Base-by-base conservation (phyloP, 2,888 invertebrate species). In the Protonemura montana region DNA sequence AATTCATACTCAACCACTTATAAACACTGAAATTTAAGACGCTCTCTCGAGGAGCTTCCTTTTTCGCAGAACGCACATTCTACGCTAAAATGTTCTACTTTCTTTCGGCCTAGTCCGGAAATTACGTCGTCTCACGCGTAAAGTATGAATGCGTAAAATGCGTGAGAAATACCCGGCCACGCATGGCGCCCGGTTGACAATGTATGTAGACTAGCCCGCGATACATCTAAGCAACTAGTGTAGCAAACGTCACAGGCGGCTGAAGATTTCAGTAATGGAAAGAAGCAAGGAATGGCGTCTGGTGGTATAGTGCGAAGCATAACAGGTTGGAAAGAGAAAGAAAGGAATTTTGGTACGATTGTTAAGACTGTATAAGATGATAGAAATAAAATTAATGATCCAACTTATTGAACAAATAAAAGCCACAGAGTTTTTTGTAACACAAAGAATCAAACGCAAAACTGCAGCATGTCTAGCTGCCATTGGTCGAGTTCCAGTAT, bases 91-190 rank as follows among this genome's bases (percentile, higher is more conserved):
- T 7, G 41, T 83, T 25, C 42, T 28, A 27, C 78, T 78, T 83
- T 83, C 41, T 42, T 42, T 42, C 41, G 26, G 81, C 81, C 28
- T 81, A 27, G 81, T 81, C 82, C 82, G 82, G 82, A 83, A 83
- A 83, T 83, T 83, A 83, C 82, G 82, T 41, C 41, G 35, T n/a
- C 82, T 83, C 41, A 41, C 59, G 78, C 78, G 78, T 78, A 21
- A 78, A 78, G 78, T 27, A n/a, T 78, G 78, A 78, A 78, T 78
- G 78, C 78, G n/a, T 78, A 78, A 78, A 78, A 26, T 78, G 28
- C 78, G 27, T 78, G 59, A 59, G 59, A 21, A 59, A 59, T 59
- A 59, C 21, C 21, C 59, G 16, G 13, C 16, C 16, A 10, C 1
- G 59, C 59, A 13, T 2, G 16, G 78, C 76, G 76, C 76, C 26